Conservation (phyloP, 2,888 invertebrate genomes). For the Sycophila texana region DNA sequence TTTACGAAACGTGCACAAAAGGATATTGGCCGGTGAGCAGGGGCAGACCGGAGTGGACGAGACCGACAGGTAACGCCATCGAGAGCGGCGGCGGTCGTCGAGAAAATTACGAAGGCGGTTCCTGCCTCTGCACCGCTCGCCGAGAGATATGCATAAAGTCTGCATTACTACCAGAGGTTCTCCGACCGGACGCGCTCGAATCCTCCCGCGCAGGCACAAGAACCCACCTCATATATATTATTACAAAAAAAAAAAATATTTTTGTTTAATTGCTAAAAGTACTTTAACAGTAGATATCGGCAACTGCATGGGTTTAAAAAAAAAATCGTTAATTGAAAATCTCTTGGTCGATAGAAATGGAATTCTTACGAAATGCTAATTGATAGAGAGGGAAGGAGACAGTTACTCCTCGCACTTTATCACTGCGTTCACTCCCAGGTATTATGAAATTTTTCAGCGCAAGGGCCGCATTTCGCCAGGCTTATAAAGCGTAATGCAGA, state of each 20-base stretch:
- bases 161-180: slow-evolving; percentile 72
- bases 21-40: slow-evolving; percentile 44
- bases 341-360: no score
- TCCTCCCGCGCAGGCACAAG: not conserved
- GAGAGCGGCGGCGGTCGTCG: slow-evolving; percentile 72
- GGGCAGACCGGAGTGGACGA: slow-evolving; percentile 53
- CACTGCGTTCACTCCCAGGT: not conserved
- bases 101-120: slow-evolving; percentile 71
- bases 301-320: no score
- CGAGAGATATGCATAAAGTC: slow-evolving; percentile 74
- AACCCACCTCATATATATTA: no score
- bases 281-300: no score
- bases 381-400: no score
- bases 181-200: slow-evolving; percentile 59
- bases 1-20: not conserved
- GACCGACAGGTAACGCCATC: slow-evolving; percentile 72
- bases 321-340: no score
- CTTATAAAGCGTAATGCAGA: not conserved
- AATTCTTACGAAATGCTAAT: no score
- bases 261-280: no score
- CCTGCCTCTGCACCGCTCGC: slow-evolving; percentile 69
- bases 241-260: no score
- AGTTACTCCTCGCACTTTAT: no score
- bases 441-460: not conserved
- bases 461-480: no score